Base-by-base conservation (phyloP, 2,113 vertebrate species). In the Astur gentilis region DNA sequence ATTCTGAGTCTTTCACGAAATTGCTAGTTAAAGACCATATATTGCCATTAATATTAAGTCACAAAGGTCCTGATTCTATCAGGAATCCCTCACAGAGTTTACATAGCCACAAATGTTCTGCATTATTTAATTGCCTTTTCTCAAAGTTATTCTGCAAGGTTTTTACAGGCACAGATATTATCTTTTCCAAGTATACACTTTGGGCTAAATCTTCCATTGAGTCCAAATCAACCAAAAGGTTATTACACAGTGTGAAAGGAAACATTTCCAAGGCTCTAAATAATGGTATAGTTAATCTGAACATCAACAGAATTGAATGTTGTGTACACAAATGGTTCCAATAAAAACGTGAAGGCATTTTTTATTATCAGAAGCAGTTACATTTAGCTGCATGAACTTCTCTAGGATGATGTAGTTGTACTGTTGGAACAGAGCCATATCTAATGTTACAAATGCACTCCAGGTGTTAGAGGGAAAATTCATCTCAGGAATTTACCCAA, bases 401-500 rank as follows among this genome's bases (percentile, higher is more conserved):
- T 83, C 70, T 76, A 67, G 79, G 42, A 88, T 55, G 61, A 91
- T 76, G 70, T 76, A 93, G 67, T 91, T 80, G 22, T 79, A 76
- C 21, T 79, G 21, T 61, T 95, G 91, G 62, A 93, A 78, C 27
- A 92, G 47, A 92, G 80, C 83, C 88, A 70, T 58, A 90, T 90
- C 89, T 92, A 83, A 90, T 70, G 66, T 95, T 93, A 92, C 85
- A 95, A 93, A 94, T 91, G 77, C 25, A 83, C 40, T 80, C 83
- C 88, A 97, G 85, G 88, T 97, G 82, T 85, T 88, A 80, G 40
- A 91, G 69, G 42, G 13, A 94, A 94, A 95, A 92, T 79, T 89
- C 15, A 72, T 77, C 40, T 87, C 19, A 87, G 57, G 23, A 90
- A 90, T 95, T 83, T 91, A 47, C 81, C 36, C 84, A 91, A 57